Conservation (phyloP, 2,113 vertebrate genomes). For the Carettochelys insculpta region DNA sequence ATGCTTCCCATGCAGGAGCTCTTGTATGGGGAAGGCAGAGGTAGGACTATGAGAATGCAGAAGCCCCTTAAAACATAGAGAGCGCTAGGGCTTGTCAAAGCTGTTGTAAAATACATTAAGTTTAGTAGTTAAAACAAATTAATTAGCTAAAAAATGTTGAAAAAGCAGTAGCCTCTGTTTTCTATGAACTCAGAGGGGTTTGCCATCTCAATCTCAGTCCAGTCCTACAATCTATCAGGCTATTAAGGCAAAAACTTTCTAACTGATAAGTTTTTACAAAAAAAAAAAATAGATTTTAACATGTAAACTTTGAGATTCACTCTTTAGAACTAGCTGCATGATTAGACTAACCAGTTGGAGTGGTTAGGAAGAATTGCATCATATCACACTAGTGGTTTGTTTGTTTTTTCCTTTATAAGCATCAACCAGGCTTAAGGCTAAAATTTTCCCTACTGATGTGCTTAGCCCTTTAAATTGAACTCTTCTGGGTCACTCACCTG, state of each 20-base stretch:
- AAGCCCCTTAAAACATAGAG: background rate
- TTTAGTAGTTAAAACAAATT: background rate
- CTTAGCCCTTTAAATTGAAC: background rate
- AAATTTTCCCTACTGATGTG: background rate
- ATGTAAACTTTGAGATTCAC: background rate
- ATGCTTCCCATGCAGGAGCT: background rate
- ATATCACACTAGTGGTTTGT: background rate
- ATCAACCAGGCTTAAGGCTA: background rate
- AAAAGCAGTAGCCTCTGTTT: background rate
- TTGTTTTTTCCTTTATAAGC: too few relatives aligned
- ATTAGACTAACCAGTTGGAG: background rate
- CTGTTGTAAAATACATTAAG: background rate
- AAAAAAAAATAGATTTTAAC: background rate
- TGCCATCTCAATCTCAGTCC: constrained; percentile 1
- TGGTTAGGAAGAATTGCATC: background rate
- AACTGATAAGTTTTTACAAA: background rate
- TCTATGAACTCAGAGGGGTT: background rate
- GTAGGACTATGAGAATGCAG: background rate
- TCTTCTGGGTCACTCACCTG: constrained; percentile 3
- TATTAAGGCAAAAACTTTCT: background rate
- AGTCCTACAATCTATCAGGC: background rate
- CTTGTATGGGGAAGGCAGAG: rapidly evolving
- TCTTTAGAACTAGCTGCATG: constrained; percentile 15
- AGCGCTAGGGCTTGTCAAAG: background rate
- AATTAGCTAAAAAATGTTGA: background rate